These are phyloP conservation scores for Cavia porcellus DNA, from an alignment of 2,113 vertebrate genomes.

Conservation along the genomic window DNA sequence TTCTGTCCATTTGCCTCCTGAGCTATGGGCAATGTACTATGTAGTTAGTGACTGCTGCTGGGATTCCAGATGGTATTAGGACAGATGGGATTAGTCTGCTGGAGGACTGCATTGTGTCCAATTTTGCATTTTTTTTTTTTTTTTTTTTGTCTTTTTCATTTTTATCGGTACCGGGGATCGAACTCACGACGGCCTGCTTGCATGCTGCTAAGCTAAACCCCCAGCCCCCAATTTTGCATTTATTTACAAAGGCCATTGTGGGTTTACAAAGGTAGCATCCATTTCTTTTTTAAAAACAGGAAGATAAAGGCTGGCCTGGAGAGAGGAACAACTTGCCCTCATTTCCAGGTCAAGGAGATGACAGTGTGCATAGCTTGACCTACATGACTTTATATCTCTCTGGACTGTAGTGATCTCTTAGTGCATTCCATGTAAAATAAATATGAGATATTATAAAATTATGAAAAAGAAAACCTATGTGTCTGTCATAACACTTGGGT, in stretches of 20 bases:
- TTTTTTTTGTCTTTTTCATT: too few species aligned
- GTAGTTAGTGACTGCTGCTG: conserved; percentile 29
- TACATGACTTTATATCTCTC: not conserved
- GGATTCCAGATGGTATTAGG: conserved; percentile 27
- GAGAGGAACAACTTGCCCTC: not conserved
- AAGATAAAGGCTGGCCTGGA: not conserved
- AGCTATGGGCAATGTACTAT: not conserved
- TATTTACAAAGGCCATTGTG: conserved; percentile 39
- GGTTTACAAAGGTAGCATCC: not conserved
- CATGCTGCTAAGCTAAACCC: too few species aligned
- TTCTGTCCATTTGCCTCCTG: not conserved
- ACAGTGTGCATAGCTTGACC: not conserved
- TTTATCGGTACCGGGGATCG: too few species aligned
- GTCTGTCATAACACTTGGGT: not conserved
- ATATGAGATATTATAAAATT: not conserved
- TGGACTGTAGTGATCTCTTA: not conserved
- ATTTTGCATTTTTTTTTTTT: conserved; percentile 39
- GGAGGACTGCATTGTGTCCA: not conserved
- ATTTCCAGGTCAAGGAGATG: not conserved
- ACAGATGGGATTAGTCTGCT: not conserved
- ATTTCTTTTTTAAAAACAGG: not conserved
- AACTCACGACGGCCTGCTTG: too few species aligned
- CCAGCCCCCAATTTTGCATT: not conserved
- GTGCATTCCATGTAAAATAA: not conserved
- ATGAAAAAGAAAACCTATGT: conserved; percentile 26